These are phyloP conservation scores for Tetramorium alpestre DNA, from an alignment of 1,140 invertebrate species.

Conservation along the genomic window DNA sequence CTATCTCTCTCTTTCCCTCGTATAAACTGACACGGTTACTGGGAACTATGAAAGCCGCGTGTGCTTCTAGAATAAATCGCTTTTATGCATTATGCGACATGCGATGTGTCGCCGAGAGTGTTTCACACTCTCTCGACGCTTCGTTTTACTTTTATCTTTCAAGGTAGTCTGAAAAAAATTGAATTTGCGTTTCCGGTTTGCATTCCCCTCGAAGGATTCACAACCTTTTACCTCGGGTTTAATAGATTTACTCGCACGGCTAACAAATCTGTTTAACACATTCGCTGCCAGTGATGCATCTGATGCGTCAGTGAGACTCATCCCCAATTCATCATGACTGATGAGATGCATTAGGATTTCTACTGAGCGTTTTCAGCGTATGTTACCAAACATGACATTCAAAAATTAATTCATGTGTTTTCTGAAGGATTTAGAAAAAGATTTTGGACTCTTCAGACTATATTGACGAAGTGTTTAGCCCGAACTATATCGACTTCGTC, in stretches of 20 bases:
- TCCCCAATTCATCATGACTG: slow-evolving; percentile 29
- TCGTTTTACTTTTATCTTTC: slow-evolving; percentile 15
- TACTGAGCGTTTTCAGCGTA: slow-evolving; percentile 2
- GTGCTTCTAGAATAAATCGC: slow-evolving; percentile 51
- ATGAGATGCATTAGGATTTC: slow-evolving; percentile 34
- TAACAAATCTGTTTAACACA: slow-evolving; percentile 46
- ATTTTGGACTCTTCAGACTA: background rate
- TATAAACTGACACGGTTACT: slow-evolving; percentile 48
- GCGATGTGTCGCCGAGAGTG: slow-evolving; percentile 33
- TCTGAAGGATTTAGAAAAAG: background rate
- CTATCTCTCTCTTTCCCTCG: background rate
- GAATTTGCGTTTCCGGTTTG: slow-evolving; percentile 14
- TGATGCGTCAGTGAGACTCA: background rate
- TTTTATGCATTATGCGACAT: slow-evolving; percentile 42
- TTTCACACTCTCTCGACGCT: background rate
- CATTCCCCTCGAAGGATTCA: background rate
- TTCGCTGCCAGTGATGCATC: slow-evolving; percentile 15
- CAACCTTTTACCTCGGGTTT: background rate
- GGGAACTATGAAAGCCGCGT: slow-evolving; percentile 53
- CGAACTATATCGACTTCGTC: too few species aligned
- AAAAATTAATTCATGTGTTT: slow-evolving; percentile 4
- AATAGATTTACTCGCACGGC: slow-evolving; percentile 19
- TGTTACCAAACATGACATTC: background rate
- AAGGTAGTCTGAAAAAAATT: background rate
- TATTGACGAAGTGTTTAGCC: background rate